A percentile compares a stretch with the other conserved stretches of the same genome.
Conservation (phyloP, 2,888 invertebrate genomes). For the Zygaena filipendulae region DNA sequence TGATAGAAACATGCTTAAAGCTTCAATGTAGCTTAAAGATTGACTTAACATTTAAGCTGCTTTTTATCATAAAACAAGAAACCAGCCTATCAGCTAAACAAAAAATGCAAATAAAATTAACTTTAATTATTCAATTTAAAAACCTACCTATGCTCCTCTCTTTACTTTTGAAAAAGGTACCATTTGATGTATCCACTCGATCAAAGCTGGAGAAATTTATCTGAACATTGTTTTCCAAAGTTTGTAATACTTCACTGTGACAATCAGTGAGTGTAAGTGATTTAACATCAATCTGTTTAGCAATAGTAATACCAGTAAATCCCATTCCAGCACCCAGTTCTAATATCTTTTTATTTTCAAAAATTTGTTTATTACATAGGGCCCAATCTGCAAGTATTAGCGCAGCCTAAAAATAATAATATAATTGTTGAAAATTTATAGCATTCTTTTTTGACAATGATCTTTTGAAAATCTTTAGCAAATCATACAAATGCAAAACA, state of each 20-base stretch:
- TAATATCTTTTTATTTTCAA: conserved; percentile 68
- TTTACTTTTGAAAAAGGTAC: conserved; percentile 19
- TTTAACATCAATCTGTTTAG: conserved; percentile 62
- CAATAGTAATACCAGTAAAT: conserved; percentile 73
- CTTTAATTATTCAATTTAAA: conserved; percentile 3
- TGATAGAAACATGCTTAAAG: no score
- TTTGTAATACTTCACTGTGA: conserved; percentile 72
- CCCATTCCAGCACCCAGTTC: conserved; percentile 86
- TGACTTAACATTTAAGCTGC: no score
- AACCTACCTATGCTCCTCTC: conserved; percentile 26
- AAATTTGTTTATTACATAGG: conserved; percentile 55
- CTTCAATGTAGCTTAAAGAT: no score
- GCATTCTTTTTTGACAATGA: no score
- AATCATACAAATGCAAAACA: no score
- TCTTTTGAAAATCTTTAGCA: conserved; percentile 9
- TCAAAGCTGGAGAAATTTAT: conserved; percentile 59
- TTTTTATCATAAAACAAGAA: no score
- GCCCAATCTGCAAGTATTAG: conserved; percentile 78
- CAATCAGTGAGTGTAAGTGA: conserved; percentile 75
- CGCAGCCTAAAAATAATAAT: conserved; percentile 72
- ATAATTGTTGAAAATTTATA: no score
- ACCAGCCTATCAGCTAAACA: no score
- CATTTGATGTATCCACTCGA: conserved; percentile 12
- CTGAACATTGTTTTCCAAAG: conserved; percentile 71
- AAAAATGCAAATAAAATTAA: background rate